phyloP scores from a whole-genome alignment of 2,888 invertebrate genomes.

The Orthonychiurus folsomi region DNA sequence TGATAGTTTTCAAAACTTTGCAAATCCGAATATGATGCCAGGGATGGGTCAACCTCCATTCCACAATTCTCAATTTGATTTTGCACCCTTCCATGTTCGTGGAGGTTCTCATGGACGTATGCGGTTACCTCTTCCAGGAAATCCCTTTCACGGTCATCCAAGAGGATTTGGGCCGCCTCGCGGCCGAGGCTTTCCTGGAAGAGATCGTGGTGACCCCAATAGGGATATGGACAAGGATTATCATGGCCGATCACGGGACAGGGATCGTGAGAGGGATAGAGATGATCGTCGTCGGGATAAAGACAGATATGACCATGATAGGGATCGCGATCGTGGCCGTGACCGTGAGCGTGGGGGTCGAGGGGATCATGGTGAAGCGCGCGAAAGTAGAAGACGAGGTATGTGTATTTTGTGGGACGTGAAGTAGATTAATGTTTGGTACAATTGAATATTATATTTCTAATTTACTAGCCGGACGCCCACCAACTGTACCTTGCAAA shows the following conservation, averaged over 20 bases:
- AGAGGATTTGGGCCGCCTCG: background rate
- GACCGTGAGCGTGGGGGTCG: constrained; percentile 13
- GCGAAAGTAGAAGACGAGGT: constrained; percentile 4
- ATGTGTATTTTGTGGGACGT: background rate
- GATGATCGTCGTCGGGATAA: constrained; percentile 22
- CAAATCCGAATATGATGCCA: background rate
- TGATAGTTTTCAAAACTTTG: background rate
- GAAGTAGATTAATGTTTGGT: background rate
- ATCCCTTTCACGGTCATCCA: too few species aligned
- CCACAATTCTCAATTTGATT: background rate
- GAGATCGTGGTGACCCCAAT: constrained; percentile 19
- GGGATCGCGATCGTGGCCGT: constrained; percentile 9
- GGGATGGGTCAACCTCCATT: background rate
- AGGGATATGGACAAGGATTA: constrained; percentile 20
- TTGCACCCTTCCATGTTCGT: background rate
- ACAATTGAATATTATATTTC: constrained; percentile 7
- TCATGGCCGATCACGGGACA: constrained; percentile 20
- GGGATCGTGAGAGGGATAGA: constrained; percentile 18
- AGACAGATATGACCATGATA: constrained; percentile 12
- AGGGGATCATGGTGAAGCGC: constrained; percentile 3
- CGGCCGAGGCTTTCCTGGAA: constrained; percentile 14
- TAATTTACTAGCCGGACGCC: constrained; percentile 15
- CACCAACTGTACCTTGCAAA: constrained; percentile 55
- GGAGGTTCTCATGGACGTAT: background rate
- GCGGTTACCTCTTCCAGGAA: constrained; percentile 6